Percentiles rank a stretch among this genome's conserved stretches.
These are phyloP conservation scores for Drosophila picticornis DNA, from an alignment of 2,888 invertebrate species.

Conservation along the genomic window DNA sequence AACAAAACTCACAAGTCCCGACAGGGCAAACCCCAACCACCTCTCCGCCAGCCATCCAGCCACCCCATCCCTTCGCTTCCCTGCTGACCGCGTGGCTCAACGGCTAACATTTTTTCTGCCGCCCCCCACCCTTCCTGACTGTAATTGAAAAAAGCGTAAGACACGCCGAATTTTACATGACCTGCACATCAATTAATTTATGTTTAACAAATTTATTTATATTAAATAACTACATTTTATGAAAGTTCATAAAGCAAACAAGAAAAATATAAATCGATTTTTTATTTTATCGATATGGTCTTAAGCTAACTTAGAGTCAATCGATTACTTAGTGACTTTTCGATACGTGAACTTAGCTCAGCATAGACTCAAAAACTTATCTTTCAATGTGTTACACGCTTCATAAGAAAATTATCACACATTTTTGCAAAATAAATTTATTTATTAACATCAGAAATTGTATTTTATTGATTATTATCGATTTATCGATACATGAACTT, in stretches of 20 bases:
- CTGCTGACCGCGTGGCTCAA: constrained; percentile 9
- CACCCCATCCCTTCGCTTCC: neutral
- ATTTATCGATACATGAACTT: neutral
- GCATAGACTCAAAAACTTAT: neutral
- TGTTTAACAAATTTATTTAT: neutral
- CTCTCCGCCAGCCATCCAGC: neutral
- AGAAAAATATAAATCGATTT: neutral
- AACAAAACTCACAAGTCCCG: constrained; percentile 53
- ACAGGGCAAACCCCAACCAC: constrained; percentile 1
- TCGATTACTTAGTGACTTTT: neutral
- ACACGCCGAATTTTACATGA: neutral
- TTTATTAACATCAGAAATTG: too few relatives aligned
- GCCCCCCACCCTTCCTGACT: constrained; percentile 2
- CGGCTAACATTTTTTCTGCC: constrained; percentile 39
- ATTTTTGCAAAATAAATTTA: neutral
- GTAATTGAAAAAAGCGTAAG: constrained; percentile 16
- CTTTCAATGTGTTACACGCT: too few relatives aligned
- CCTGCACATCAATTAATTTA: neutral
- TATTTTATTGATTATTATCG: neutral
- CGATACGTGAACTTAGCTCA: neutral
- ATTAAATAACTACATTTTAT: neutral
- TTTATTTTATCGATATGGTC: neutral
- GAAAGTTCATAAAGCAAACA: neutral
- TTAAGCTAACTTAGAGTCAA: neutral
- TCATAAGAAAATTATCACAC: neutral